These are phyloP conservation scores for Crenuchus spilurus DNA, from an alignment of 2,797 vertebrate species.

Conservation along the genomic window DNA sequence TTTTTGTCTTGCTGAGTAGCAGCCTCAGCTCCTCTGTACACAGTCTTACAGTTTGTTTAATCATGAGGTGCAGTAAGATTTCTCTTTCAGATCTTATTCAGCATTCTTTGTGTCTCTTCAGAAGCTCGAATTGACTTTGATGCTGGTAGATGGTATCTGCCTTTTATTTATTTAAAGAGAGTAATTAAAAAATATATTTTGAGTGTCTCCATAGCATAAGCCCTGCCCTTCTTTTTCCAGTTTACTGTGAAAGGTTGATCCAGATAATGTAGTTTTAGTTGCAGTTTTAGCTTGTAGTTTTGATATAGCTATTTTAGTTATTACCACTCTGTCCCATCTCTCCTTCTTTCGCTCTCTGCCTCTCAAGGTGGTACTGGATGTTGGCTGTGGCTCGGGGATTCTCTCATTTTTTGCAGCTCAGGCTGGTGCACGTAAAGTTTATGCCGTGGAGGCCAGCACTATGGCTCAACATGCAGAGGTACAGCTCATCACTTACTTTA, in stretches of 20 bases:
- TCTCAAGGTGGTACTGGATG: slow-evolving; percentile 89
- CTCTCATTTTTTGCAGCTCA: slow-evolving; percentile 95
- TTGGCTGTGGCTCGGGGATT: slow-evolving; percentile 95
- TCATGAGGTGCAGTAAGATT: neutral
- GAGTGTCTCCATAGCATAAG: too few relatives aligned
- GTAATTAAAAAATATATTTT: too few relatives aligned
- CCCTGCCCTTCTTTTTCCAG: too few relatives aligned
- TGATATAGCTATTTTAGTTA: too few relatives aligned
- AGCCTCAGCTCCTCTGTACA: neutral
- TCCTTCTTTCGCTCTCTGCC: neutral
- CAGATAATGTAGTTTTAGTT: too few relatives aligned
- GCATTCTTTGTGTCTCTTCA: neutral
- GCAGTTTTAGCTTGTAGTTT: too few relatives aligned
- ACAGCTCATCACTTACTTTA: neutral
- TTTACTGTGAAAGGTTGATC: too few relatives aligned
- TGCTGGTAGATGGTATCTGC: too few relatives aligned
- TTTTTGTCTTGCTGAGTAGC: neutral
- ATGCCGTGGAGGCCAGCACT: slow-evolving; percentile 94
- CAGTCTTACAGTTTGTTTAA: neutral
- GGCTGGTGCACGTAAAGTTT: slow-evolving; percentile 93
- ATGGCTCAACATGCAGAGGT: slow-evolving; percentile 98
- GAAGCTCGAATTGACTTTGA: neutral
- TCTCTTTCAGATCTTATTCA: too few relatives aligned
- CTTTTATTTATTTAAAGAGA: too few relatives aligned
- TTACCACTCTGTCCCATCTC: too few relatives aligned